A percentile compares a stretch with the other conserved stretches of the same genome.
Evolutionary conservation across 2,113 vertebrate genomes (phyloP).

Genomic region (Hemiprocne comata): DNA sequence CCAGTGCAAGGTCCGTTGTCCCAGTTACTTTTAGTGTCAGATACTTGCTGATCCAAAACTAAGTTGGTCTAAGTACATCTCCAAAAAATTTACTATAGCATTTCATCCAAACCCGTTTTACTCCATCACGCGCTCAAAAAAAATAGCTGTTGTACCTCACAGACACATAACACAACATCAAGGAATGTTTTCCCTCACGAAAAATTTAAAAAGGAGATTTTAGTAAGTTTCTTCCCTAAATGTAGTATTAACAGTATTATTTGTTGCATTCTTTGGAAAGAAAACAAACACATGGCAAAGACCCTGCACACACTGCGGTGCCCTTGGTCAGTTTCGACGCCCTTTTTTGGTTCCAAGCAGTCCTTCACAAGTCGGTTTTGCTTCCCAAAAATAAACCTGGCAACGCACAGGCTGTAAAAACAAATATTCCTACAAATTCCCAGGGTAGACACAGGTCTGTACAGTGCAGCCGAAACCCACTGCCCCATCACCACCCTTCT

Average conservation of each 20-base stretch:
- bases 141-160: neutral
- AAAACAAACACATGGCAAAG: neutral
- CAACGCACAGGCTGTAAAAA: accelerated
- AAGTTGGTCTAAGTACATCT: neutral
- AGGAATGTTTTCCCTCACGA: accelerated
- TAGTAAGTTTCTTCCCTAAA: neutral
- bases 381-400: neutral
- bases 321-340: neutral
- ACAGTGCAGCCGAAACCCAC: neutral
- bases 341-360: neutral
- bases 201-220: neutral
- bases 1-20: accelerated
- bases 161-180: accelerated
- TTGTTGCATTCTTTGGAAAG: neutral
- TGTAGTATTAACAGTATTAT: accelerated
- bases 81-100: accelerated
- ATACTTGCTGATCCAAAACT: neutral
- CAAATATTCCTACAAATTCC: accelerated
- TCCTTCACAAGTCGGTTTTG: accelerated
- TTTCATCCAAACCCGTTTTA: neutral
- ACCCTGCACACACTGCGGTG: neutral
- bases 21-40: neutral
- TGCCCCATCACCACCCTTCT: neutral
- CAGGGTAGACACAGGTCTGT: neutral
- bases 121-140: accelerated